phyloP scores from a whole-genome alignment of 2,113 vertebrate genomes.

The Psephotus haematonotus region DNA sequence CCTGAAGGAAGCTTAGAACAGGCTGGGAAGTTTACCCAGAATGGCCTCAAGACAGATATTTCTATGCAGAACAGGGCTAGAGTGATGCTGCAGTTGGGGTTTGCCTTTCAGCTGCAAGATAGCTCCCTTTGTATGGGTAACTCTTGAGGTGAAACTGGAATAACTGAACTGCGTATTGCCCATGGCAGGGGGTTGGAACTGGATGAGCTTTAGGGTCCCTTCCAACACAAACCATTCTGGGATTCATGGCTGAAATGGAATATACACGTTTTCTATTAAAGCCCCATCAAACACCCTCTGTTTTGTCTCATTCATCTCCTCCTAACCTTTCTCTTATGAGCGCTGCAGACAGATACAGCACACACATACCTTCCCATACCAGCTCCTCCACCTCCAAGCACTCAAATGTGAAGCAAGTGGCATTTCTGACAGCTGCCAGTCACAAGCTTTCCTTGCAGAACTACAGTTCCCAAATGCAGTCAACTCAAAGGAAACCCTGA shows the following conservation, averaged over 20 bases:
- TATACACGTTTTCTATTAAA: neutral
- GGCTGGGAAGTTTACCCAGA: neutral
- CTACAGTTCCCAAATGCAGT: neutral
- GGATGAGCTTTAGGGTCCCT: neutral
- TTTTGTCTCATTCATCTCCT: neutral
- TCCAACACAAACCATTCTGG: neutral
- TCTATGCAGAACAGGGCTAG: neutral
- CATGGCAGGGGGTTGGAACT: neutral
- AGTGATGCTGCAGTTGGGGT: neutral
- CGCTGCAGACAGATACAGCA: neutral
- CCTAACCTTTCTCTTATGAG: neutral
- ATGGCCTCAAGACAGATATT: neutral
- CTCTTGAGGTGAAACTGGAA: neutral
- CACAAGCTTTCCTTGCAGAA: neutral
- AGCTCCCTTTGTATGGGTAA: neutral
- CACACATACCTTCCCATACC: fast-evolving
- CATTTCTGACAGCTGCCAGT: neutral
- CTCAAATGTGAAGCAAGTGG: neutral
- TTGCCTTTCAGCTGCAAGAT: neutral
- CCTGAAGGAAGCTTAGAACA: neutral
- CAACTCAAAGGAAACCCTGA: neutral
- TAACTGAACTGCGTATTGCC: neutral
- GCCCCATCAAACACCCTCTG: neutral
- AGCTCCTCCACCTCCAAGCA: neutral
- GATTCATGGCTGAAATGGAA: neutral